Conservation (phyloP, 2,797 vertebrate genomes). For the Bucorvus abyssinicus region DNA sequence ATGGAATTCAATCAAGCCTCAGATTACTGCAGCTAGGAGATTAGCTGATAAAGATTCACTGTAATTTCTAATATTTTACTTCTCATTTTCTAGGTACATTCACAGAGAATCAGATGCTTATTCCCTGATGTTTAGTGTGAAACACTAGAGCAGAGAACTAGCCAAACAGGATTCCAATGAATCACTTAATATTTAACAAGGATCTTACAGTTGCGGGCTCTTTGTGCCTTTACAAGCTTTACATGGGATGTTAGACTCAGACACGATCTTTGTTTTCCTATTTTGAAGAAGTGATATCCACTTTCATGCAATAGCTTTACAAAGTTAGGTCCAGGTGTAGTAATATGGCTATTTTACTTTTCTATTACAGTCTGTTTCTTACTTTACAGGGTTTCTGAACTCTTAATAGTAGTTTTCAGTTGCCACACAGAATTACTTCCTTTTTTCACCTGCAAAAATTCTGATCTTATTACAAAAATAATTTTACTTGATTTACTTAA, state of each 20-base stretch:
- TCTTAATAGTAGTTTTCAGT: neutral
- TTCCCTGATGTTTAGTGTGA: neutral
- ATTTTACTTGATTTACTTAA: neutral
- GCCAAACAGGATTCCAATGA: slow-evolving; percentile 11
- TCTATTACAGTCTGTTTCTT: neutral
- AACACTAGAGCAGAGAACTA: neutral
- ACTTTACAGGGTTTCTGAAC: neutral
- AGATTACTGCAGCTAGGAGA: neutral
- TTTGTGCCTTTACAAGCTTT: neutral
- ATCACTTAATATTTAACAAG: neutral
- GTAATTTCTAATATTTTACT: neutral
- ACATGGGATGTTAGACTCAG: neutral
- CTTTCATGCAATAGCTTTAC: neutral
- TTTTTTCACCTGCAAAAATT: neutral
- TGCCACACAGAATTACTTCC: neutral
- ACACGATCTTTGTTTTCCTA: neutral
- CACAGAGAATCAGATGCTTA: neutral
- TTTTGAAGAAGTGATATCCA: neutral
- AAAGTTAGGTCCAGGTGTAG: neutral
- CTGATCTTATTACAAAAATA: neutral
- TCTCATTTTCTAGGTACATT: neutral
- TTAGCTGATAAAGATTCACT: neutral
- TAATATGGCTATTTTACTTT: neutral
- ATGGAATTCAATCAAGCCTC: neutral
- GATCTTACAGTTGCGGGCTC: neutral